These are phyloP conservation scores for Aurelia aurita complex sp. Pacific DNA, from an alignment of 30 jellyfish, hydroid and myxozoan genomes.

Conservation along the genomic window DNA sequence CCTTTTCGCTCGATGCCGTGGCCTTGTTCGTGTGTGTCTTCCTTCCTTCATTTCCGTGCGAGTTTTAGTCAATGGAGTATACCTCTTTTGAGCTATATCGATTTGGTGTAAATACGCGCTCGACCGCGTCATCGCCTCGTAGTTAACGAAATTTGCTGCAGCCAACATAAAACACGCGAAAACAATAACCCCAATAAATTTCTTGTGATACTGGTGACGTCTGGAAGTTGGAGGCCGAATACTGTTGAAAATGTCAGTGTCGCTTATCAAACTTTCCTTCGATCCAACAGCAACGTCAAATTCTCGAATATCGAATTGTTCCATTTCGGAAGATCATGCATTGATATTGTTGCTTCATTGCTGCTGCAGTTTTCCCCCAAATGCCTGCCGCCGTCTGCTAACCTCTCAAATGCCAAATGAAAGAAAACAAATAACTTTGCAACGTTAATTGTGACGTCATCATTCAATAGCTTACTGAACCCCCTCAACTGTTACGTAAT, in stretches of 20 bases:
- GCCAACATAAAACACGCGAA: background rate
- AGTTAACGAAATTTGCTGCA: background rate
- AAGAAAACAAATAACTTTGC: no score
- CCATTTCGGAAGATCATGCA: slow-evolving; percentile 1
- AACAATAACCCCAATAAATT: slow-evolving; percentile 10
- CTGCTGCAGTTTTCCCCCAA: no score
- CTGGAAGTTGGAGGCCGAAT: slow-evolving; percentile 13
- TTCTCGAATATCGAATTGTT: background rate
- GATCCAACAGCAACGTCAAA: slow-evolving; percentile 19
- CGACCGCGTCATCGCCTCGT: background rate
- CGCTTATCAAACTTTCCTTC: slow-evolving; percentile 28
- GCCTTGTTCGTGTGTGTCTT: background rate
- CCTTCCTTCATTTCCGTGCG: background rate
- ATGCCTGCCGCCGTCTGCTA: no score
- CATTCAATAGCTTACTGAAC: no score
- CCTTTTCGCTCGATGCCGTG: background rate
- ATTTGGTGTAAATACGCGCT: background rate
- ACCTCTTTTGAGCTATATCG: background rate
- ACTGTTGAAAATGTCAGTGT: slow-evolving; percentile 34
- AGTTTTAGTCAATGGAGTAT: background rate
- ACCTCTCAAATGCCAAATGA: no score
- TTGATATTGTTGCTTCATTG: no score
- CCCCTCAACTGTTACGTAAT: no score
- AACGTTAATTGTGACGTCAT: no score
- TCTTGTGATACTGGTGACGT: slow-evolving; percentile 12